Evolutionary conservation across 2,797 vertebrate genomes (phyloP).

Genomic region (Adelosebastes latens): DNA sequence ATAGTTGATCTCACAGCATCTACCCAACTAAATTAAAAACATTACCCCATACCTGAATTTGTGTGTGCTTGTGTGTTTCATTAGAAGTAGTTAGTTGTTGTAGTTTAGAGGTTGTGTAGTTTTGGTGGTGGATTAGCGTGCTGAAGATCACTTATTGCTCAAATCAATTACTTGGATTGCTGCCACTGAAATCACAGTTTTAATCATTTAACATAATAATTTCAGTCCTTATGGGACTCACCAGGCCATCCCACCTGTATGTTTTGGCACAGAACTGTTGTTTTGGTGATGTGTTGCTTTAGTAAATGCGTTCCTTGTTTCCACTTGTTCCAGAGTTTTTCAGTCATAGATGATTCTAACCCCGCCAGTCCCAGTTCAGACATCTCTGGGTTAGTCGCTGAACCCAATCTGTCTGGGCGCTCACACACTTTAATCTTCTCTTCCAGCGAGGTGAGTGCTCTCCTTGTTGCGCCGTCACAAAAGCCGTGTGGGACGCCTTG

Average conservation of each 20-base stretch:
- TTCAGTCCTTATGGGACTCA: background rate
- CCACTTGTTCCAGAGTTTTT: constrained; percentile 94
- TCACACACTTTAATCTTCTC: constrained; percentile 97
- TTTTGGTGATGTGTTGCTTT: constrained; percentile 57
- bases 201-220: background rate
- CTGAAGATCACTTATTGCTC: constrained; percentile 19
- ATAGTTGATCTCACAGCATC: background rate
- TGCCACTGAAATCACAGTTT: constrained; percentile 17
- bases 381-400: constrained; percentile 92
- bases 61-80: constrained; percentile 11
- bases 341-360: constrained; percentile 95
- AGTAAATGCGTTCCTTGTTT: constrained; percentile 87
- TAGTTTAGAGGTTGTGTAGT: constrained; percentile 47
- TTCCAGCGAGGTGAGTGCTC: constrained; percentile 95
- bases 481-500: constrained; percentile 72
- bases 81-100: constrained; percentile 21
- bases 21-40: constrained; percentile 17
- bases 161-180: constrained; percentile 18
- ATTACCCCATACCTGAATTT: constrained; percentile 63
- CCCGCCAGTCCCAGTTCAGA: constrained; percentile 90
- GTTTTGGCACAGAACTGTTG: constrained; percentile 36
- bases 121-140: constrained; percentile 50
- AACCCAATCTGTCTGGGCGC: constrained; percentile 94
- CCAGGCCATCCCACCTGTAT: constrained; percentile 1
- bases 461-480: constrained; percentile 75